phyloP scores from a whole-genome alignment of 2,888 invertebrate genomes.

The Drosophila vallismaia region DNA sequence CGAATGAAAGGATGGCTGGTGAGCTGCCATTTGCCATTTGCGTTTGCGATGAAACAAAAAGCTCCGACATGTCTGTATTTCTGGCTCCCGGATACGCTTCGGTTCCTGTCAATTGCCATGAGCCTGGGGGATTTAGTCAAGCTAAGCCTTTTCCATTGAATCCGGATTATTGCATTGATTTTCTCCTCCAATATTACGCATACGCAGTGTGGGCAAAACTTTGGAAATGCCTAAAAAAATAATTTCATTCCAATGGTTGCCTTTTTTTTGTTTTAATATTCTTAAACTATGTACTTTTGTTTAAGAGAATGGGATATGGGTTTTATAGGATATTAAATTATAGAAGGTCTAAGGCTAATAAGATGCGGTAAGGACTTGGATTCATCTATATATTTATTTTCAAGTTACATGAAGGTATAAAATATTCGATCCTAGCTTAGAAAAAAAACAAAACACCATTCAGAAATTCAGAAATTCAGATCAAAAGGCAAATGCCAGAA shows the following conservation, averaged over 20 bases:
- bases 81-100: slow-evolving; percentile 41
- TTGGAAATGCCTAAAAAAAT: slow-evolving; percentile 10
- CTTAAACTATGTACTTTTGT: neutral
- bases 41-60: slow-evolving; percentile 47
- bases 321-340: neutral
- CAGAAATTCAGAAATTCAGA: neutral
- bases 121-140: slow-evolving; percentile 62
- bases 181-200: slow-evolving; percentile 53
- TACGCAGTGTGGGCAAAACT: slow-evolving; percentile 51
- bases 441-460: neutral
- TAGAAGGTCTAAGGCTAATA: neutral
- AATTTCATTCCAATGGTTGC: neutral
- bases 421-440: neutral
- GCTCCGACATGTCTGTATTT: slow-evolving; percentile 50
- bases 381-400: neutral
- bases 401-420: neutral
- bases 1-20: slow-evolving; percentile 23
- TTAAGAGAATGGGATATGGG: neutral
- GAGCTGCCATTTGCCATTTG: slow-evolving; percentile 2
- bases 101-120: slow-evolving; percentile 66
- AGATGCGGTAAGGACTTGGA: neutral
- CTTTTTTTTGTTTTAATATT: neutral
- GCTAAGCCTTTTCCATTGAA: slow-evolving; percentile 64
- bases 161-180: slow-evolving; percentile 63
- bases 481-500: neutral